These are phyloP conservation scores for Laspeyria flexula DNA, from an alignment of 2,888 invertebrate species.

Conservation along the genomic window DNA sequence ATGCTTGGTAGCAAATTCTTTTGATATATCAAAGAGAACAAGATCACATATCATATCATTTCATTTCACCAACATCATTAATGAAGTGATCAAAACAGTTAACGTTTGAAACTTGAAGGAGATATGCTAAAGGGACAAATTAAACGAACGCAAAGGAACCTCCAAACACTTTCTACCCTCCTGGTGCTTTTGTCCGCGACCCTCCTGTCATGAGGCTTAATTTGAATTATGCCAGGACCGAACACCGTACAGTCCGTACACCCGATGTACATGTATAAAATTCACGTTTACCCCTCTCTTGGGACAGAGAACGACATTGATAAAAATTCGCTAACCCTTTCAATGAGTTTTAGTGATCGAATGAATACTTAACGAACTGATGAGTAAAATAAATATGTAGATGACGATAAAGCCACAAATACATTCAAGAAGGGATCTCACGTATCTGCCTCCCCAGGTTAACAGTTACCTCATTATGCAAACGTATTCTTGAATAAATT, in stretches of 20 bases:
- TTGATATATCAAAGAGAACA: neutral
- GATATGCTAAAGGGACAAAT: slow-evolving; percentile 28
- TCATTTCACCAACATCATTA: slow-evolving; percentile 1
- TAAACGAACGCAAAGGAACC: slow-evolving; percentile 22
- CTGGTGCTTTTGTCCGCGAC: slow-evolving; percentile 48
- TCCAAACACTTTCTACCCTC: slow-evolving; percentile 36
- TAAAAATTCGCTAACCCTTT: slow-evolving; percentile 54
- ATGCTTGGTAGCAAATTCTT: no score
- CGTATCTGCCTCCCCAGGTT: no score
- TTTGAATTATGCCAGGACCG: slow-evolving; percentile 79
- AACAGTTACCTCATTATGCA: neutral
- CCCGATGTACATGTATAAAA: slow-evolving; percentile 70
- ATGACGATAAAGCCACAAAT: neutral
- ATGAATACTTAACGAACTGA: slow-evolving; percentile 49
- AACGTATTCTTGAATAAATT: neutral
- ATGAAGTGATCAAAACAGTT: slow-evolving; percentile 21
- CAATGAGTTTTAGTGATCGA: slow-evolving; percentile 51
- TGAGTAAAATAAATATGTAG: slow-evolving; percentile 7
- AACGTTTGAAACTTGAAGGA: slow-evolving; percentile 24
- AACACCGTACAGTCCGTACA: slow-evolving; percentile 57
- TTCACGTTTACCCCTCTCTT: slow-evolving; percentile 62
- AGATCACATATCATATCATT: neutral
- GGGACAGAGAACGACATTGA: slow-evolving; percentile 42
- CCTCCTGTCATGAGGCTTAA: slow-evolving; percentile 77
- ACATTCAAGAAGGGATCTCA: neutral